Evolutionary conservation across 2,888 invertebrate genomes (phyloP), one percentile per base, ranked within the genome.

Genomic region (Griposia aprilina): DNA sequence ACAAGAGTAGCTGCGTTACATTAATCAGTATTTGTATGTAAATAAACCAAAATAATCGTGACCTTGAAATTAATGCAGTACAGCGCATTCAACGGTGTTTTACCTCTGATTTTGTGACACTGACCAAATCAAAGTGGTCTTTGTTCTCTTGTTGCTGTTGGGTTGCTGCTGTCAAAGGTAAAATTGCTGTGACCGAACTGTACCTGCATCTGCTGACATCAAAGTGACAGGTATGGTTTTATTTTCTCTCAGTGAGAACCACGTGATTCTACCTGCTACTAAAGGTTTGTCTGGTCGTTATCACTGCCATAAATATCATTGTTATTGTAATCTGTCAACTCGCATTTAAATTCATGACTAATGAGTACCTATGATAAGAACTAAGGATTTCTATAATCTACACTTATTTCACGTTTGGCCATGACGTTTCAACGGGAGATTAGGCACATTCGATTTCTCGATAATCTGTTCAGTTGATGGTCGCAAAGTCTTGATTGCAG

Each of bases 391-490:
- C 23, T 52, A 15, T 72, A 84, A 84, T 67, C 52, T 60, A 3
- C 4, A 62, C 17, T 30, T 13, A 52, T 70, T 41, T 45, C n/a
- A 65, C 75, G 65, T 57, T 81, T 63, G 52, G 20, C 36, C 13
- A 20, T 65, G 62, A 71, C 62, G 57, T 74, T 45, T 65, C 60
- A 15, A 15, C 20, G 62, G 26, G 5, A 67, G 82, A 82, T 82
- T 82, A 84, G 26, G 10, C 45, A 23, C 36, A 17, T 62, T 62
- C 57, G 60, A 55, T 57, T 26, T 50, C 48, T 68, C n/a, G 78
- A 83, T 83, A 86, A 82, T 65, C 26, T 17, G 57, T 52, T 52
- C 60, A 15, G 62, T 52, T 23, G 69, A 45, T 45, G 81, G 69
- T 67, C n/a, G 48, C 62, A 23, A 26, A 45, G 36, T 60, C 17